These are phyloP conservation scores for Mellilla xanthometata DNA, from an alignment of 2,888 invertebrate genomes.

Conservation along the genomic window DNA sequence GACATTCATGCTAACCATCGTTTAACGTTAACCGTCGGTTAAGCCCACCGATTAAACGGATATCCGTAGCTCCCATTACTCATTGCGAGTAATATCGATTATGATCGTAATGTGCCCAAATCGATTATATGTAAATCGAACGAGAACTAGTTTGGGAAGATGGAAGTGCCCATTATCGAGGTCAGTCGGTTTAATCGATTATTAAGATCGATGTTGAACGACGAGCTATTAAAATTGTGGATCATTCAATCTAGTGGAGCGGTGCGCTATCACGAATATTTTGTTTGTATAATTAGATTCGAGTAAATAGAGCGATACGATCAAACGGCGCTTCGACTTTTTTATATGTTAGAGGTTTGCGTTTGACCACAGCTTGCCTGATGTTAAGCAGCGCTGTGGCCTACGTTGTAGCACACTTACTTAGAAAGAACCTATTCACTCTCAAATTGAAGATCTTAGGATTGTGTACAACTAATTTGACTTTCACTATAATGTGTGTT, in stretches of 20 bases:
- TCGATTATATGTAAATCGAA: constrained; percentile 20
- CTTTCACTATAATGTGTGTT: too few species aligned
- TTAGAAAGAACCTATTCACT: too few species aligned
- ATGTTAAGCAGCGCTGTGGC: too few species aligned
- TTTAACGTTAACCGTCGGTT: constrained; percentile 3
- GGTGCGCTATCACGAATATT: too few species aligned
- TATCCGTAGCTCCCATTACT: constrained; percentile 22
- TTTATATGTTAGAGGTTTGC: too few species aligned
- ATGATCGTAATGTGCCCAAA: constrained; percentile 12
- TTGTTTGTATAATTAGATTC: too few species aligned
- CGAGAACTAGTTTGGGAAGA: constrained; percentile 14
- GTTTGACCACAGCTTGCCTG: too few species aligned
- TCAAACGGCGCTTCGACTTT: too few species aligned
- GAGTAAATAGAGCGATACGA: too few species aligned
- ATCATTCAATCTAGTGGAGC: not conserved
- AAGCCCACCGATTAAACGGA: not conserved
- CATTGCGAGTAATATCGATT: constrained; percentile 24
- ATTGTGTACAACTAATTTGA: too few species aligned
- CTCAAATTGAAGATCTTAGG: too few species aligned
- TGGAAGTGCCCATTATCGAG: constrained; percentile 5
- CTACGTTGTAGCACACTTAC: too few species aligned
- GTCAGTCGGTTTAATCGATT: constrained; percentile 12
- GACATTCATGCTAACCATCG: not conserved
- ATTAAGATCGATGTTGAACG: constrained; percentile 12
- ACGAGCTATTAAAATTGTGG: constrained; percentile 7